Evolutionary conservation across 2,113 vertebrate genomes (phyloP).

Genomic region (Gadus macrocephalus): DNA sequence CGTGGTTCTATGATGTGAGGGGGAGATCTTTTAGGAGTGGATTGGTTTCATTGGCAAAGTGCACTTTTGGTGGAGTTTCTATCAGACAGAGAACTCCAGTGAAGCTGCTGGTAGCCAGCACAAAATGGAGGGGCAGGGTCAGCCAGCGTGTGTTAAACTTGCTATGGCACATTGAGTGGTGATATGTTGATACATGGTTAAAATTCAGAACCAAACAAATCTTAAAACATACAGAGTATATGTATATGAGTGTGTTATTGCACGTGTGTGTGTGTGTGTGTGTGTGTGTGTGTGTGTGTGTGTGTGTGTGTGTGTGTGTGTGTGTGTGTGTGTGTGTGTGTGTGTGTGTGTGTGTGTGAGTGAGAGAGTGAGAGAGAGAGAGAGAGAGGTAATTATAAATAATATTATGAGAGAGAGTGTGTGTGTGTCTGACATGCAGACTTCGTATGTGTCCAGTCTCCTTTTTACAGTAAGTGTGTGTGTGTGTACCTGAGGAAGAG

Average conservation of each 20-base stretch:
- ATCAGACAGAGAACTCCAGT: too few species aligned
- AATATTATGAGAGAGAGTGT: too few species aligned
- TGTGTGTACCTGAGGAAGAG: constrained; percentile 54
- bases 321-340: not conserved
- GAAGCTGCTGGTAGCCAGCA: too few species aligned
- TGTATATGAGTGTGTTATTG: not conserved
- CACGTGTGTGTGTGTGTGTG: not conserved
- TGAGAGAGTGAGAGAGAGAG: too few species aligned
- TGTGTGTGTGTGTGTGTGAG: not conserved
- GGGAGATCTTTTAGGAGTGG: too few species aligned
- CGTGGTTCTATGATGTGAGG: too few species aligned
- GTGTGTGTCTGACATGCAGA: not conserved
- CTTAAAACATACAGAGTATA: not conserved
- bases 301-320: not conserved
- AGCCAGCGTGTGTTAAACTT: too few species aligned
- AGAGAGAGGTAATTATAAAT: too few species aligned
- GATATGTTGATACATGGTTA: not conserved
- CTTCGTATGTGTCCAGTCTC: not conserved
- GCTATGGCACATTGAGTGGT: not conserved
- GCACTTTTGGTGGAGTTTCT: too few species aligned
- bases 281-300: not conserved
- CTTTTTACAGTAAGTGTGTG: constrained; percentile 49
- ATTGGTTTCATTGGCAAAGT: too few species aligned
- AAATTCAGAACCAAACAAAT: not conserved
- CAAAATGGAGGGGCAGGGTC: too few species aligned